phyloP scores from a whole-genome alignment of 2,113 vertebrate genomes.

The Eolophus roseicapilla region DNA sequence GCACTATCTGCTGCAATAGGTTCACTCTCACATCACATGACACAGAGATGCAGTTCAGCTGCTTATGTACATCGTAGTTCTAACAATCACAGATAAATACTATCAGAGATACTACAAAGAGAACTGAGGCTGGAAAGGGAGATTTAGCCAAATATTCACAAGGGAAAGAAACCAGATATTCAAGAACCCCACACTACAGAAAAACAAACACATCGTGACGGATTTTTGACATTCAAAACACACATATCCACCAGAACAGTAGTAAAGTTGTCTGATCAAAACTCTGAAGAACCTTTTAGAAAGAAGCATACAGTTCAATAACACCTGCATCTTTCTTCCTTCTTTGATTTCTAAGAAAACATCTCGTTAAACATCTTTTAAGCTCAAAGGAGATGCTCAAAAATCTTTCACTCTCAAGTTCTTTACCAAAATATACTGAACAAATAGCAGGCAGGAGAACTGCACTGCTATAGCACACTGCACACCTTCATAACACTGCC shows the following conservation, averaged over 20 bases:
- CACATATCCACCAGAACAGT: background rate
- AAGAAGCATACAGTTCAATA: background rate
- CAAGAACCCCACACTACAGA: background rate
- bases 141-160: background rate
- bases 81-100: background rate
- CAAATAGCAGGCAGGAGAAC: background rate
- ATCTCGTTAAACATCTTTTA: background rate
- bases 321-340: background rate
- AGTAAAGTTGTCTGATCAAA: background rate
- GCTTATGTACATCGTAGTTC: background rate
- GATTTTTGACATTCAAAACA: background rate
- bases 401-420: background rate
- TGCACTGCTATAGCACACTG: background rate
- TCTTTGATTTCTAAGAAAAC: background rate
- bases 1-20: background rate
- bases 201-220: background rate
- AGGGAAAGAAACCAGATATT: background rate
- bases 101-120: background rate
- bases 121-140: background rate
- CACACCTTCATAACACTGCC: background rate
- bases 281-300: background rate
- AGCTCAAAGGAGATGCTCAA: background rate
- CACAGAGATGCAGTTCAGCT: background rate
- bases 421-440: background rate
- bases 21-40: background rate